A percentile compares a stretch with the other conserved stretches of the same genome.
Conservation (phyloP, 1,140 invertebrate genomes). For the Drosophila nigrodunni region DNA sequence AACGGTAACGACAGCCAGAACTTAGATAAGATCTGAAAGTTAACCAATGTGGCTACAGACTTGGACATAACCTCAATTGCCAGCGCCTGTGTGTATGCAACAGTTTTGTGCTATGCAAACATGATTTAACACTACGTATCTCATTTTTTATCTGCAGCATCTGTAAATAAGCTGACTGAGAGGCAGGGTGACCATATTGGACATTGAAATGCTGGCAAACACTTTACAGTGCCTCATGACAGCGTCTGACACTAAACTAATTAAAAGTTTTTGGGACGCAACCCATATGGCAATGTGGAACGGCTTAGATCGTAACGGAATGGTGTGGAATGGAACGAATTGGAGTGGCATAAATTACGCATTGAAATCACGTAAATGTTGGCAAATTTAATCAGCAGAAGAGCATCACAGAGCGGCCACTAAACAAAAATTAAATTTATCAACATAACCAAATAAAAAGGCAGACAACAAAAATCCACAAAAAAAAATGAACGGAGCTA, state of each 20-base stretch:
- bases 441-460: conserved; percentile 80
- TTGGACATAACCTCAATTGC: conserved; percentile 33
- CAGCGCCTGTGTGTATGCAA: conserved; percentile 30
- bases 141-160: conserved; percentile 43
- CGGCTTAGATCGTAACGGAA: conserved; percentile 3
- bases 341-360: conserved; percentile 68
- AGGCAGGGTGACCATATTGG: conserved; percentile 8
- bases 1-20: not conserved
- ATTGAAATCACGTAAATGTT: conserved; percentile 82
- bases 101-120: conserved; percentile 33
- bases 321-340: not conserved
- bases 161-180: conserved; percentile 22
- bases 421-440: conserved; percentile 80
- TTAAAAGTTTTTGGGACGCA: conserved; percentile 63
- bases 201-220: conserved; percentile 22
- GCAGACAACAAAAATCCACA: conserved; percentile 7
- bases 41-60: conserved; percentile 16
- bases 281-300: conserved; percentile 56
- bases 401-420: conserved; percentile 62
- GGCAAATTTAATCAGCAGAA: conserved; percentile 73
- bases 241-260: conserved; percentile 72
- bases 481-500: conserved; percentile 10
- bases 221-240: conserved; percentile 3
- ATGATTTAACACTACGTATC: conserved; percentile 57
- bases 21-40: conserved; percentile 37